Evolutionary conservation across 1,140 invertebrate species (phyloP).

Genomic region (Laupala kohalensis): DNA sequence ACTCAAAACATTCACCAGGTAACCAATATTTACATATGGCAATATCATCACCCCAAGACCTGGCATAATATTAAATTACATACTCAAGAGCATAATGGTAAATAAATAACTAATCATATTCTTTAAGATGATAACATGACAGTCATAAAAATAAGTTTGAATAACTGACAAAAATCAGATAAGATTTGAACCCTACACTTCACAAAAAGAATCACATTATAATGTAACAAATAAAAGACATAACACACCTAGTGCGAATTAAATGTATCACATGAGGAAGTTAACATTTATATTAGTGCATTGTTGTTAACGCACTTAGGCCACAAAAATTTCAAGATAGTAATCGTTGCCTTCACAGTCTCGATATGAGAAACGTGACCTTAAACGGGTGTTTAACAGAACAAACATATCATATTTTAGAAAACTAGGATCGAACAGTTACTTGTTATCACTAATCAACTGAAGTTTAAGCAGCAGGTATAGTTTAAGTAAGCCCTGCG

Average conservation of each 20-base stretch:
- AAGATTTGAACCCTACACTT: background rate
- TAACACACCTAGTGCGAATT: background rate
- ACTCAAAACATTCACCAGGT: no score
- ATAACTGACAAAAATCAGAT: background rate
- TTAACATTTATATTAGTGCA: background rate
- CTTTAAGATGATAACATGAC: no score
- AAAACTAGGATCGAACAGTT: background rate
- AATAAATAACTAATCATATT: no score
- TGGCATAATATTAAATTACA: no score
- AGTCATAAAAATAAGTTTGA: background rate
- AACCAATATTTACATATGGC: no score
- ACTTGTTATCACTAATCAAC: background rate
- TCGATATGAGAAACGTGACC: background rate
- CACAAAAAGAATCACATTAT: no score
- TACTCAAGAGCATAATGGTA: no score
- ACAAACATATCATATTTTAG: background rate
- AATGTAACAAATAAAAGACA: background rate
- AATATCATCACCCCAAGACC: no score
- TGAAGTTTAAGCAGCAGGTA: background rate
- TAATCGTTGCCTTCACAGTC: background rate
- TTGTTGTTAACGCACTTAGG: constrained; percentile 10
- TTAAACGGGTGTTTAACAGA: background rate
- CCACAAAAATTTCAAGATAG: constrained; percentile 1
- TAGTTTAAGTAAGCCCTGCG: constrained; percentile 22
- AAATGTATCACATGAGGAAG: background rate